phyloP scores from a whole-genome alignment of 2,113 vertebrate genomes.

The Oceanodroma tethys region DNA sequence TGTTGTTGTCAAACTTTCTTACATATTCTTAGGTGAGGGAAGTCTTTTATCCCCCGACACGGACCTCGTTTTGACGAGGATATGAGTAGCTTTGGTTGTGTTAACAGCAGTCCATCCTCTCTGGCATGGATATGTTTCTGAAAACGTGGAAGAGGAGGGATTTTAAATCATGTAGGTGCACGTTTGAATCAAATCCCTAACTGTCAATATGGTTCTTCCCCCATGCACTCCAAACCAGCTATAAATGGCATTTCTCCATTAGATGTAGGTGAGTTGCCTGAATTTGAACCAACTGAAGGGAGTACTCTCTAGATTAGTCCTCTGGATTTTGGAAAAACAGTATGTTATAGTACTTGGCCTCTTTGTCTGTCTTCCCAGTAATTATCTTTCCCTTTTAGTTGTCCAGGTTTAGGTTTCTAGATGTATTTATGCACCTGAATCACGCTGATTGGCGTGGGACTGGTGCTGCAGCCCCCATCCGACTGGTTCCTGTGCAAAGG shows the following conservation, averaged over 20 bases:
- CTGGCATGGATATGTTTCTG: neutral
- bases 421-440: accelerated
- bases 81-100: neutral
- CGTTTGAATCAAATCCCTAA: neutral
- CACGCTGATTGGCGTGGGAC: accelerated
- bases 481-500: neutral
- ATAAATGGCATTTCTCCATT: neutral
- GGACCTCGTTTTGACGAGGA: neutral
- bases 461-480: too few species aligned
- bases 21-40: accelerated
- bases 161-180: neutral
- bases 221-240: neutral
- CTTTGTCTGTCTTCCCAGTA: neutral
- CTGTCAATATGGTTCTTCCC: neutral
- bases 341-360: accelerated
- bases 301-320: accelerated
- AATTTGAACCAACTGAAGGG: neutral
- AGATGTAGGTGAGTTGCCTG: neutral
- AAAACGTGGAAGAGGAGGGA: neutral
- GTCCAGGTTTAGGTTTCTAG: neutral
- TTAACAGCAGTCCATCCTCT: neutral
- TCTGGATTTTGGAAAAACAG: neutral
- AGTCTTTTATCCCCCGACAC: neutral
- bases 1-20: neutral
- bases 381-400: neutral